Conservation (phyloP, 2,797 vertebrate genomes). For the Sarcophilus harrisii region DNA sequence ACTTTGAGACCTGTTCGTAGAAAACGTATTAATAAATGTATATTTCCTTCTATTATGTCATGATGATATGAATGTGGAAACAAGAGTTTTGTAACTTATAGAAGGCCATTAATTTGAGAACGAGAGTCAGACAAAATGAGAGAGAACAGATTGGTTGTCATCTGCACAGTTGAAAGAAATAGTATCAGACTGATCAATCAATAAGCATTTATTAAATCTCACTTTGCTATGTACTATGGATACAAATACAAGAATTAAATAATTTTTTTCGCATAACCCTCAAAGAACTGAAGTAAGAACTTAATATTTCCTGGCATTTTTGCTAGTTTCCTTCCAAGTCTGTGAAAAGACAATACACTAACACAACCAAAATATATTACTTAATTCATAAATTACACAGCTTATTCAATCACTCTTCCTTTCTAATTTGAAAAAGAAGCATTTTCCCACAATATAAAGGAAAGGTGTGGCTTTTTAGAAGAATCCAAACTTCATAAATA, state of each 20-base stretch:
- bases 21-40: background rate
- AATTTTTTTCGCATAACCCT: background rate
- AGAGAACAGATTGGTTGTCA: background rate
- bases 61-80: background rate
- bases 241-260: background rate
- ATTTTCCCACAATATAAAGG: background rate
- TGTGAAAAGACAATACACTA: background rate
- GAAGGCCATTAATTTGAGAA: background rate
- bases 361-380: background rate
- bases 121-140: background rate
- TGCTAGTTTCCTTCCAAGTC: background rate
- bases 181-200: background rate
- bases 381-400: background rate
- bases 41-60: background rate
- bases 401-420: background rate
- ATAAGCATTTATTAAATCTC: background rate
- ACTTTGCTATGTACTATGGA: background rate
- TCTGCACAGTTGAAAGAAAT: background rate
- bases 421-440: background rate
- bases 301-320: background rate
- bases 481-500: background rate
- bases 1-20: background rate
- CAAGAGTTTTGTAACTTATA: background rate
- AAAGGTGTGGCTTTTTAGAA: background rate
- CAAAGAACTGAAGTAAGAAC: background rate